Conservation (phyloP, 2,797 vertebrate species). For the Pipistrellus pipistrellus region DNA sequence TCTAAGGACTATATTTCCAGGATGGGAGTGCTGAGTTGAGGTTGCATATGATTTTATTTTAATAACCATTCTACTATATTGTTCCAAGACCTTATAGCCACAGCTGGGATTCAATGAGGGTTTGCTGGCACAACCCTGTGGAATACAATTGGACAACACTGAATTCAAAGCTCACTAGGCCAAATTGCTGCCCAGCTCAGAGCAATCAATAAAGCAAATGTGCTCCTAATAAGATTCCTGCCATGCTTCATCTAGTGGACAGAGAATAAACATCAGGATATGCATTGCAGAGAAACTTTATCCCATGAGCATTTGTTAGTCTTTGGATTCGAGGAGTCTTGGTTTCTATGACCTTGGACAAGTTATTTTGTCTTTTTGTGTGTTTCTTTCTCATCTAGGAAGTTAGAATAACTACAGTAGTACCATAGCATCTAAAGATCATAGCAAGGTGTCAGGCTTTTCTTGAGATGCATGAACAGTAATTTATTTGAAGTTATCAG, state of each 20-base stretch:
- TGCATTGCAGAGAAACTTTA: not conserved
- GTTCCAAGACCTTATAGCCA: not conserved
- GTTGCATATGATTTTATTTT: not conserved
- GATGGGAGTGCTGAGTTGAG: not conserved
- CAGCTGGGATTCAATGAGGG: not conserved
- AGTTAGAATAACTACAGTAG: not conserved
- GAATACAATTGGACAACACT: too few relatives aligned
- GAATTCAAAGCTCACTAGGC: not conserved
- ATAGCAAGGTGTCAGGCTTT: not conserved
- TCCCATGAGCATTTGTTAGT: not conserved
- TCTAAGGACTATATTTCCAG: not conserved
- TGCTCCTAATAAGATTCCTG: not conserved
- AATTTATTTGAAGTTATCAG: not conserved
- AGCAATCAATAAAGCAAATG: not conserved
- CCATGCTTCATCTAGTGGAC: not conserved
- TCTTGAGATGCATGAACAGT: not conserved
- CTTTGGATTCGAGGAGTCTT: not conserved
- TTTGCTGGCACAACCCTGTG: not conserved
- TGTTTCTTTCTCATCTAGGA: not conserved
- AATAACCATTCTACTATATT: not conserved
- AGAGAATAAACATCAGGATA: not conserved
- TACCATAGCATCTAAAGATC: not conserved
- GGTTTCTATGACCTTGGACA: not conserved
- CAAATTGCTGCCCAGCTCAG: not conserved
- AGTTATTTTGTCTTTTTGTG: not conserved